These are phyloP conservation scores for Micromys minutus DNA, from an alignment of 2,113 vertebrate genomes.

Conservation along the genomic window DNA sequence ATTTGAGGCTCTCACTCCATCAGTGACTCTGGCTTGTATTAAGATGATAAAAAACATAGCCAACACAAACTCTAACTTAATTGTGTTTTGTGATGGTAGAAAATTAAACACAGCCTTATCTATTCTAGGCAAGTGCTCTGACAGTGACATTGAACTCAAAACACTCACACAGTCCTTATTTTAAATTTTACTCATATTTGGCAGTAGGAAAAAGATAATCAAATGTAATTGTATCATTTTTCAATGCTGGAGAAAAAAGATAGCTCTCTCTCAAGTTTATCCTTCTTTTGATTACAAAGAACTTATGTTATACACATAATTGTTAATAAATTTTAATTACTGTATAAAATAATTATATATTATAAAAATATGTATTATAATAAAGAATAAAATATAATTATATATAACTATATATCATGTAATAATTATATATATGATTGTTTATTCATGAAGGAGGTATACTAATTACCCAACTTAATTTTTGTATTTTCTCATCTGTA, in stretches of 20 bases:
- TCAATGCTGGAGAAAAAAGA: neutral
- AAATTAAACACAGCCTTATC: neutral
- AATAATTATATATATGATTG: too few species aligned
- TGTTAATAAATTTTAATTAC: too few species aligned
- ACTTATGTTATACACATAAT: too few species aligned
- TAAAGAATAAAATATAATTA: too few species aligned
- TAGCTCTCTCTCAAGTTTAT: neutral
- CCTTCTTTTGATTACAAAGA: neutral
- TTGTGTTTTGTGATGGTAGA: neutral
- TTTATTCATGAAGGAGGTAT: neutral
- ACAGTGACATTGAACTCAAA: too few species aligned
- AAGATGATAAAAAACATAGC: neutral
- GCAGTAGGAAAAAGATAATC: neutral
- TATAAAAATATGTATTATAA: too few species aligned
- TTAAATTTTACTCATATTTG: neutral
- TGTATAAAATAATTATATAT: too few species aligned
- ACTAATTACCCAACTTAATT: neutral
- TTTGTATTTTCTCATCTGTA: neutral
- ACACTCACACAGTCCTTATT: neutral
- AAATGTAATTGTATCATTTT: neutral
- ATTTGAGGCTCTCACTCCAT: neutral
- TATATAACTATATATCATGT: too few species aligned
- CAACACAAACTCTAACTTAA: neutral
- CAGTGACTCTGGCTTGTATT: neutral
- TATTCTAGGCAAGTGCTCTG: neutral